Percentiles rank a stretch among this genome's conserved stretches.
These are phyloP conservation scores for Desmophyllum pertusum DNA, from an alignment of 92 coral and sea anemone species.

Conservation along the genomic window DNA sequence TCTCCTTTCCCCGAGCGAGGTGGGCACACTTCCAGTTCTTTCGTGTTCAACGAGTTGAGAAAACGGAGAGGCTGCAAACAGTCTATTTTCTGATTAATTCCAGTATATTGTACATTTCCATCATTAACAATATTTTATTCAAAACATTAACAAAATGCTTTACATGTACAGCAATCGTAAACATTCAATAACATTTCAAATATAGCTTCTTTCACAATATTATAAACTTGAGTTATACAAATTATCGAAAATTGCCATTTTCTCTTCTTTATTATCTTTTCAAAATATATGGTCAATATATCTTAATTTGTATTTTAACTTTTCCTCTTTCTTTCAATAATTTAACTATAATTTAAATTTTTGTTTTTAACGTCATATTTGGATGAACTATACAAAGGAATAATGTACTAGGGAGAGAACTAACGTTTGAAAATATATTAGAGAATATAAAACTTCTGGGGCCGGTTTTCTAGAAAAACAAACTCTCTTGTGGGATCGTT, in stretches of 20 bases:
- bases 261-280: background rate
- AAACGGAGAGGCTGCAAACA: background rate
- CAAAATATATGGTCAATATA: slow-evolving; percentile 5
- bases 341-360: slow-evolving; percentile 11
- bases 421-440: background rate
- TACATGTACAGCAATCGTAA: slow-evolving; percentile 10
- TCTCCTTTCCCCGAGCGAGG: too few relatives aligned
- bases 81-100: background rate
- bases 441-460: background rate
- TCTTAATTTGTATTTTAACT: background rate
- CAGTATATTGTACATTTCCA: background rate
- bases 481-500: background rate
- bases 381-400: background rate
- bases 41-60: too few relatives aligned
- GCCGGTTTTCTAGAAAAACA: background rate
- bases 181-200: slow-evolving; percentile 9
- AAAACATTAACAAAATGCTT: slow-evolving; percentile 7
- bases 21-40: too few relatives aligned
- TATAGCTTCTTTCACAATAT: slow-evolving; percentile 20
- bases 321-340: slow-evolving; percentile 15
- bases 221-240: background rate
- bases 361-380: background rate
- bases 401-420: too few relatives aligned
- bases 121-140: slow-evolving; percentile 6
- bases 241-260: background rate